Evolutionary conservation across 2,888 invertebrate species (phyloP).

Genomic region (Andrena minutula): DNA sequence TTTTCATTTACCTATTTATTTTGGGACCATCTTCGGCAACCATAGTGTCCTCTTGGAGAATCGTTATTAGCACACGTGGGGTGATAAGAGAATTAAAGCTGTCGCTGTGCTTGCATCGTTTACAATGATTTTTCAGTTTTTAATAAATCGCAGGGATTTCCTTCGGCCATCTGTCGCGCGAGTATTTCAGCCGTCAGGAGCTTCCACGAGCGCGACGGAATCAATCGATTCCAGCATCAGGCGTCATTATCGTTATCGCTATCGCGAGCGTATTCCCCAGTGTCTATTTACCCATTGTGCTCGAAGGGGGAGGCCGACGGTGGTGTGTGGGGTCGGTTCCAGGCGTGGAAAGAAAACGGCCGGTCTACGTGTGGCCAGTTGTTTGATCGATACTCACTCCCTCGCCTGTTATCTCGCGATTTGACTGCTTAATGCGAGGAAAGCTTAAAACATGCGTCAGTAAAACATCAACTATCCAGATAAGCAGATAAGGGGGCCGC

Average conservation of each 20-base stretch:
- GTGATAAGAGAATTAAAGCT: no score
- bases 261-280: slow-evolving; percentile 46
- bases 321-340: background rate
- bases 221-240: slow-evolving; percentile 24
- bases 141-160: no score
- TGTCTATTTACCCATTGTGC: slow-evolving; percentile 41
- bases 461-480: slow-evolving; percentile 71
- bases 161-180: background rate
- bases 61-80: no score
- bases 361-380: slow-evolving; percentile 35
- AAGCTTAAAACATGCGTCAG: slow-evolving; percentile 73
- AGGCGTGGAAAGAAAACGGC: slow-evolving; percentile 13
- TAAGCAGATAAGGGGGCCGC: slow-evolving; percentile 66
- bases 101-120: no score
- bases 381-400: slow-evolving; percentile 68
- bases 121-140: no score
- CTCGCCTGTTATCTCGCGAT: slow-evolving; percentile 61
- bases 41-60: no score
- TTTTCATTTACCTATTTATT: no score
- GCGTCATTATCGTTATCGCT: slow-evolving; percentile 42
- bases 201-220: slow-evolving; percentile 13
- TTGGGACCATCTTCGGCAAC: no score
- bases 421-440: slow-evolving; percentile 68
- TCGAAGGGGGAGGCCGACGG: background rate
- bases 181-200: slow-evolving; percentile 6